These are phyloP conservation scores for Manduca sexta DNA, from an alignment of 1,140 invertebrate species.

Conservation along the genomic window DNA sequence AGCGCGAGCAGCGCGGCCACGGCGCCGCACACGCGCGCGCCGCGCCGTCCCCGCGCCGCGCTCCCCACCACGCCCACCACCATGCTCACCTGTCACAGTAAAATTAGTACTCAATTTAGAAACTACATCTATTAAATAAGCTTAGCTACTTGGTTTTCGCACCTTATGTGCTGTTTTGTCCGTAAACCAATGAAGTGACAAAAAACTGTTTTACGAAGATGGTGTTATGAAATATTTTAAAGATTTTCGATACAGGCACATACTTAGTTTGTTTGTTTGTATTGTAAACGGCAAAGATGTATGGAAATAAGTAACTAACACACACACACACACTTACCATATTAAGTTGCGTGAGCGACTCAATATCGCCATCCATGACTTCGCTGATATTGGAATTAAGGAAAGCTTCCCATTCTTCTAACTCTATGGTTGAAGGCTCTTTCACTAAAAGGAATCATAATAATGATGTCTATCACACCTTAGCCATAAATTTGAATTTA, in stretches of 20 bases:
- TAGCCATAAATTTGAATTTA: no score
- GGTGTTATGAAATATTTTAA: no score
- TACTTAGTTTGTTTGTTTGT: no score
- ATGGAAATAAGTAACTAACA: no score
- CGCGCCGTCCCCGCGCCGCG: constrained; percentile 76
- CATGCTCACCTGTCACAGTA: constrained; percentile 70
- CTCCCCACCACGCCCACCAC: constrained; percentile 82
- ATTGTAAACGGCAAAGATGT: no score
- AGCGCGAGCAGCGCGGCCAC: constrained; percentile 82
- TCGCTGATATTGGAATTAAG: constrained; percentile 80
- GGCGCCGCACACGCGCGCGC: constrained; percentile 80
- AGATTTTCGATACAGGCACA: no score
- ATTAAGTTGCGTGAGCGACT: constrained; percentile 80
- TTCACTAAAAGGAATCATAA: constrained; percentile 38
- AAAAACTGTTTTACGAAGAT: no score
- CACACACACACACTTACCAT: constrained; percentile 69
- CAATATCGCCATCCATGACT: constrained; percentile 83
- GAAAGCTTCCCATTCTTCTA: constrained; percentile 88
- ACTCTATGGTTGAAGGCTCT: constrained; percentile 80
- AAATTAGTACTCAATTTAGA: not conserved
- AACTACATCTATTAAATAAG: no score
- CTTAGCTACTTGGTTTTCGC: no score
- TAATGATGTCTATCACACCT: not conserved
- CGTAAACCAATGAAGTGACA: no score
- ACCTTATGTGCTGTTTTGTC: no score